A percentile compares a stretch with the other conserved stretches of the same genome.
Conservation (phyloP, 1,140 invertebrate species). For the Cydia pomonella region DNA sequence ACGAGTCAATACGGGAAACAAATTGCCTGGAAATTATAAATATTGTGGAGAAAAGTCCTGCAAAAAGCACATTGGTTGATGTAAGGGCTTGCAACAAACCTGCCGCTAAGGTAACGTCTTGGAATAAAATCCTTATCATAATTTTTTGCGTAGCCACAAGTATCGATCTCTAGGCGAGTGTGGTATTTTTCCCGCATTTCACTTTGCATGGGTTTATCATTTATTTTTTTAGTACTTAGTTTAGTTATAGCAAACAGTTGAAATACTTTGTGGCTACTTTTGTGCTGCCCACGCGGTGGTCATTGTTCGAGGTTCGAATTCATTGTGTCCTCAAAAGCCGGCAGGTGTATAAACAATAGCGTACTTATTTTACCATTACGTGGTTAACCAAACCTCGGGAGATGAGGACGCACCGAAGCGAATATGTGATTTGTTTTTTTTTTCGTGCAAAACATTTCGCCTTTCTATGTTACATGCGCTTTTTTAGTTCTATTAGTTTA, state of each 20-base stretch:
- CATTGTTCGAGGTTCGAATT: background rate
- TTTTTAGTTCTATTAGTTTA: no score
- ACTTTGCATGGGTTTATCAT: constrained; percentile 16
- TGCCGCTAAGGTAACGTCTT: constrained; percentile 71
- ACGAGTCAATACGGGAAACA: constrained; percentile 76
- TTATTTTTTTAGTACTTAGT: background rate
- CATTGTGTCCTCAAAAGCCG: background rate
- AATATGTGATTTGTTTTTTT: background rate
- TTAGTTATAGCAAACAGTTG: constrained; percentile 4
- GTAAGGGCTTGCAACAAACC: constrained; percentile 80
- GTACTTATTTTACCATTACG: background rate
- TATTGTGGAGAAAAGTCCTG: constrained; percentile 73
- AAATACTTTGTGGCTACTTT: constrained; percentile 18
- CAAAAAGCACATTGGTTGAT: constrained; percentile 74
- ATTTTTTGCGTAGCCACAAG: constrained; percentile 23
- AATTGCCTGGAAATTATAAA: constrained; percentile 76
- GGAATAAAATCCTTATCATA: background rate
- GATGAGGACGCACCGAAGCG: background rate
- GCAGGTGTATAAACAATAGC: constrained; percentile 30
- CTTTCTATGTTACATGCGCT: no score
- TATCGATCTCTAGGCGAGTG: constrained; percentile 17
- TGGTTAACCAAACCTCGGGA: background rate
- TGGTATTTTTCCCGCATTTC: constrained; percentile 30
- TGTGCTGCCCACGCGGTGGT: constrained; percentile 6
- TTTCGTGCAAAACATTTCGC: background rate